These are phyloP conservation scores for Pterocles burchelli DNA, from an alignment of 2,113 vertebrate genomes.

Conservation along the genomic window DNA sequence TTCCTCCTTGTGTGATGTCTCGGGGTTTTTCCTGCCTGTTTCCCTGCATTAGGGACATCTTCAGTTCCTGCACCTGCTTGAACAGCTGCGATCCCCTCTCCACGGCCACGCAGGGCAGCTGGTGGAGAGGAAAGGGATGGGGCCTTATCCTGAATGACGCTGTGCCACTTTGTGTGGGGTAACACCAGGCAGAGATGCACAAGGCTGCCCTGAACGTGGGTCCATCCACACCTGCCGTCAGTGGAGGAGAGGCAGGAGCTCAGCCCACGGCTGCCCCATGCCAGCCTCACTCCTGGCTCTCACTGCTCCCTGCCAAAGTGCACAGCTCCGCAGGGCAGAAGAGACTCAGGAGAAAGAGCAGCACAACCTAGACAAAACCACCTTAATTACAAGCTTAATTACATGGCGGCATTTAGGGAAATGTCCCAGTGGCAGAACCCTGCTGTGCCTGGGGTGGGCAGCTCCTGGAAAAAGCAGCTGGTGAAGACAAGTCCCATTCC, in stretches of 20 bases:
- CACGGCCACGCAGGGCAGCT: rapidly evolving
- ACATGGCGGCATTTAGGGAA: background rate
- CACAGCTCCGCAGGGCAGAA: background rate
- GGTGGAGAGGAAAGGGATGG: background rate
- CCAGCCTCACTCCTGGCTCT: background rate
- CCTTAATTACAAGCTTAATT: background rate
- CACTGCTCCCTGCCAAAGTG: background rate
- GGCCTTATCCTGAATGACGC: background rate
- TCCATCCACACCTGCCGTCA: background rate
- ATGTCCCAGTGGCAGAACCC: background rate
- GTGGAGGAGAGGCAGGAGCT: background rate
- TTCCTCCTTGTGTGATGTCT: background rate
- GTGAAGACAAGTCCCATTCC: background rate
- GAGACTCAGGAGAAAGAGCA: background rate
- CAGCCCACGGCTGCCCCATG: rapidly evolving
- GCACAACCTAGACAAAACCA: background rate
- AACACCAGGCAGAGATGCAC: background rate
- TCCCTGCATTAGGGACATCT: background rate
- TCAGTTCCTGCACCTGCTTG: background rate
- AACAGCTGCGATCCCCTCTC: background rate
- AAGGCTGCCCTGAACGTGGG: background rate
- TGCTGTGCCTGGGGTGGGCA: no score
- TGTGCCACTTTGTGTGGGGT: no score
- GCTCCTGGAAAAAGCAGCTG: background rate
- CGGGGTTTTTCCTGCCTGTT: background rate